Base-by-base conservation (phyloP, 2,888 invertebrate species). In the Tyria jacobaeae region DNA sequence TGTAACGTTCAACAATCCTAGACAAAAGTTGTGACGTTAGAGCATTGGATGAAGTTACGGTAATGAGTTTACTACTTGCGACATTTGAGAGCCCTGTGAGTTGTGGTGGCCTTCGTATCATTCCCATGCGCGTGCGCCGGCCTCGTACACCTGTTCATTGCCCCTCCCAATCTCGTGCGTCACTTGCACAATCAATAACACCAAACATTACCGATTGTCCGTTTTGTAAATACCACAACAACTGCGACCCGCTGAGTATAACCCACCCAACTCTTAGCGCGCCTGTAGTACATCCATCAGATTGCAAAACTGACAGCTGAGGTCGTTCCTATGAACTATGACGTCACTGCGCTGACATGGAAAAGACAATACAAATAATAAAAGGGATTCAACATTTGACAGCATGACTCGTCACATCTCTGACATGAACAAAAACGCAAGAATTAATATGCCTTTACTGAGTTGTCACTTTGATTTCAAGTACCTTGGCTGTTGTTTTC, bases 281-380 rank as follows among this genome's bases (percentile, higher is more conserved):
- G 60, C 58, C 61, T 57, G 52, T 70, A 60, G 71, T 69, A 73
- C 76, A 78, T 82, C 84, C 79, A 80, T 87, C 81, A 77, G 71
- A 71, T 91, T 91, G 90, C 88, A 82, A 91, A 89, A 91, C 71
- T 73, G 78, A 81, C 78, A 75, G 76, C 71, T 75, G 81, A 86
- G 80, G 84, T 86, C 87, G 85, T 88, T 88, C 81, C 85, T 86
- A 80, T 90, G 88, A 88, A 88, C 91, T 89, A 89, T 91, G 90
- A 89, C 91, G 86, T 89, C 88, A 89, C 82, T 71, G 63, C 25
- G 34, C 41, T 49, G 73, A 64, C 54, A 66, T 73, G 73, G 81
- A 80, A 87, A 88, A 90, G 86, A 89, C 89, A 89, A 90, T 88
- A 85, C 87, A 89, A 88, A 89, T 85, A 89, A 87, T 89, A 87